Percentiles rank a stretch among this genome's conserved stretches.
These are phyloP conservation scores for Diplazon laetatorius DNA, from an alignment of 2,888 invertebrate species.

Conservation along the genomic window DNA sequence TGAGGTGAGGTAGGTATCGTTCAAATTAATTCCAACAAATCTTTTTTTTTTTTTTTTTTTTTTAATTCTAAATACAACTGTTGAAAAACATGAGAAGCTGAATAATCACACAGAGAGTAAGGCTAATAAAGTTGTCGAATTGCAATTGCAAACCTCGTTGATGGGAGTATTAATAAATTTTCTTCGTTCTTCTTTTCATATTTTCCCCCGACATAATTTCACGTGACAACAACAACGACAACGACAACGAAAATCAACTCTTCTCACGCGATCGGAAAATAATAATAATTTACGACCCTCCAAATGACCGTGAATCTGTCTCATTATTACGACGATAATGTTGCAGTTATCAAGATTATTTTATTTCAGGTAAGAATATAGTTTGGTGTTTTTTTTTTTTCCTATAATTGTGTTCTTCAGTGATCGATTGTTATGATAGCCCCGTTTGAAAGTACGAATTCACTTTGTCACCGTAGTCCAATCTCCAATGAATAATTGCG, in stretches of 20 bases:
- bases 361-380: conserved; percentile 64
- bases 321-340: conserved; percentile 22
- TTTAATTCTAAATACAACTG: no score
- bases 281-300: conserved; percentile 16
- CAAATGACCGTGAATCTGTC: conserved; percentile 17
- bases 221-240: conserved; percentile 8
- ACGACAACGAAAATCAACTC: conserved; percentile 17
- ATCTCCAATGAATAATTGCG: no score
- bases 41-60: no score
- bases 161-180: conserved; percentile 1
- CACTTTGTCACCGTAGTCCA: no score
- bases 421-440: conserved; percentile 64
- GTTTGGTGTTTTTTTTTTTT: conserved; percentile 56
- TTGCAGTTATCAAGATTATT: conserved; percentile 60
- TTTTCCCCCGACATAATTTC: conserved; percentile 44
- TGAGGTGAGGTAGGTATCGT: conserved; percentile 93
- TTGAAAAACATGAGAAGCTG: neutral
- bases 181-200: conserved; percentile 32
- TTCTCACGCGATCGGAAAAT: neutral
- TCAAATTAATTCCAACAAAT: neutral
- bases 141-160: neutral
- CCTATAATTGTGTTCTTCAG: no score
- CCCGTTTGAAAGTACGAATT: conserved; percentile 48
- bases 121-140: neutral
- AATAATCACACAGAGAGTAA: conserved; percentile 3